Conservation (phyloP, 2,113 vertebrate species). For the Muscicapa adusta region DNA sequence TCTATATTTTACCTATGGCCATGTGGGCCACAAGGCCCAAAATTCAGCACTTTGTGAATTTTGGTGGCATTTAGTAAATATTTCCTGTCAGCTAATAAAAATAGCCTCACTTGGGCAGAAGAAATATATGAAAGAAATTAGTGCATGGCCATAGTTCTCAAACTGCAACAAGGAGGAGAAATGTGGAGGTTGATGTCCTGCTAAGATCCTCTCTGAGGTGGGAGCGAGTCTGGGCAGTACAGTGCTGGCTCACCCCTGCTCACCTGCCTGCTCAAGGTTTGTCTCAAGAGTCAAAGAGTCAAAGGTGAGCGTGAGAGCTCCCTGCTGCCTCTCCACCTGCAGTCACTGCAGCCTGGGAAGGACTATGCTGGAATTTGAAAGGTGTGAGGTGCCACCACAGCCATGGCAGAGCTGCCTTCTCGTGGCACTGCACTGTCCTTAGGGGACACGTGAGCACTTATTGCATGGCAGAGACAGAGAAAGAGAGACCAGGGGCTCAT, state of each 20-base stretch:
- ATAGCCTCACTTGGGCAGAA: not conserved
- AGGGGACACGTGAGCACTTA: not conserved
- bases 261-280: not conserved
- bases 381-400: not conserved
- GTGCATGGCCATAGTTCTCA: not conserved
- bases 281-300: not conserved
- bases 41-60: not conserved
- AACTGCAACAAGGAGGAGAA: not conserved
- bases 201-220: not conserved
- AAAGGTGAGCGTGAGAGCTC: not conserved
- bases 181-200: not conserved
- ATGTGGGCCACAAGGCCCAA: not conserved
- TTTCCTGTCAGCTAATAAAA: not conserved
- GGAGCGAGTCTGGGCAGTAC: not conserved
- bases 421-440: not conserved
- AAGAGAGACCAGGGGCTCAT: not conserved
- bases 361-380: not conserved
- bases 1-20: not conserved
- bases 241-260: not conserved
- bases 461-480: not conserved
- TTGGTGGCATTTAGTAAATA: not conserved
- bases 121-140: not conserved
- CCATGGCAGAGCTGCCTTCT: not conserved
- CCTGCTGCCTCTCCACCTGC: not conserved
- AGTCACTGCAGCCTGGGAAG: not conserved